Conservation (phyloP, 1,140 invertebrate genomes). For the Drosophila orena region DNA sequence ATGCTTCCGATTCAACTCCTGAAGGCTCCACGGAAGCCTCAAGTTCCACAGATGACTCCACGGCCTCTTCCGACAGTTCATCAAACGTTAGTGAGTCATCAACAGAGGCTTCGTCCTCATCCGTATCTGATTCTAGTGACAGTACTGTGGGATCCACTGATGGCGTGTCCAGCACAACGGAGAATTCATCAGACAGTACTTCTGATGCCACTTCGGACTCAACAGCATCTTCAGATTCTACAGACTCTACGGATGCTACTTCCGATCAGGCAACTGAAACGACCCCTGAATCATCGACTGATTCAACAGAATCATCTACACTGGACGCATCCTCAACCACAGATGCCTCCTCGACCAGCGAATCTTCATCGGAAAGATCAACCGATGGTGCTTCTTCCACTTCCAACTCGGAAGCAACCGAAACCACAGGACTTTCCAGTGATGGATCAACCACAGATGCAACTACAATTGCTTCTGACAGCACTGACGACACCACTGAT, state of each 20-base stretch:
- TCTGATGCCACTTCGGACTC: conserved; percentile 48
- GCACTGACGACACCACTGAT: conserved; percentile 9
- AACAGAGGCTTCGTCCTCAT: conserved; percentile 24
- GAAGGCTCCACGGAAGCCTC: conserved; percentile 23
- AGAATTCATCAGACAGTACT: conserved; percentile 44
- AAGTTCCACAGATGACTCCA: conserved; percentile 33
- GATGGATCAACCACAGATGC: conserved; percentile 36
- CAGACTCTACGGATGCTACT: conserved; percentile 47
- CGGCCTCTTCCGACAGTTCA: conserved; percentile 52
- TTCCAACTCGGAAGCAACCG: conserved; percentile 7
- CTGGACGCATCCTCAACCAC: conserved; percentile 14
- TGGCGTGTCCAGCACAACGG: conserved; percentile 42
- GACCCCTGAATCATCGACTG: conserved; percentile 37
- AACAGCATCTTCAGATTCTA: conserved; percentile 48
- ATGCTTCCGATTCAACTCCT: conserved; percentile 11
- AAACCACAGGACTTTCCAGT: conserved; percentile 15
- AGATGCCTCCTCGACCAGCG: conserved; percentile 18
- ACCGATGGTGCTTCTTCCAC: conserved; percentile 13
- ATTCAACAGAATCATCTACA: conserved; percentile 46
- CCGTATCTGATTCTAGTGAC: conserved; percentile 15
- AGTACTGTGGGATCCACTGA: conserved; percentile 25
- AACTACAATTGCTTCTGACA: conserved; percentile 11
- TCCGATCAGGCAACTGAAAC: conserved; percentile 54
- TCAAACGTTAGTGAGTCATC: conserved; percentile 24
- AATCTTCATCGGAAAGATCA: conserved; percentile 11